A percentile compares a stretch with the other conserved stretches of the same genome.
phyloP scores from a whole-genome alignment of 35 echinoderm and acorn worm species.

The Heliocidaris tuberculata region DNA sequence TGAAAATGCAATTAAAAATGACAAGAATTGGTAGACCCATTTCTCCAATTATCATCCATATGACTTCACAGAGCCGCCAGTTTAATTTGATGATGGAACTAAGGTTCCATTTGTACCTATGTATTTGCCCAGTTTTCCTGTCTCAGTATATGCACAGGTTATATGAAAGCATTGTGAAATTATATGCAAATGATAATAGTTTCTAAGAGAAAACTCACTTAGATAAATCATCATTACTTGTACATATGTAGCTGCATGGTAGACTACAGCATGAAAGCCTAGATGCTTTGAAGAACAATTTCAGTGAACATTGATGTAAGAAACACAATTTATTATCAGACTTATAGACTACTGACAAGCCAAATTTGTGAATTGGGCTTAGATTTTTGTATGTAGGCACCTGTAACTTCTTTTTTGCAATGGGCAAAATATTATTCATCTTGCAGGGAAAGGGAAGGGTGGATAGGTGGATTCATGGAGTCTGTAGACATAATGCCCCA shows the following conservation, averaged over 20 bases:
- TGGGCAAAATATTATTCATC: neutral
- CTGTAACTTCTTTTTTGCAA: neutral
- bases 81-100: neutral
- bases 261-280: too few relatives aligned
- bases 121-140: neutral
- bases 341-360: too few relatives aligned
- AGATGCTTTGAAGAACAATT: too few relatives aligned
- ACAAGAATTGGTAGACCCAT: neutral
- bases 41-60: neutral
- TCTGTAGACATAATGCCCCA: neutral
- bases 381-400: neutral
- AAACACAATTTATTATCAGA: too few relatives aligned
- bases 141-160: too few relatives aligned
- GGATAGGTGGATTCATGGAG: neutral
- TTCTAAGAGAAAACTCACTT: too few relatives aligned
- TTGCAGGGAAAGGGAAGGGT: neutral
- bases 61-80: neutral
- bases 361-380: too few relatives aligned
- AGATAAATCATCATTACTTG: too few relatives aligned
- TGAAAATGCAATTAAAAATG: neutral
- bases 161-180: too few relatives aligned
- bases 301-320: too few relatives aligned
- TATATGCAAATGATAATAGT: too few relatives aligned
- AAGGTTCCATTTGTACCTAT: neutral
- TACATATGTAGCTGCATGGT: too few relatives aligned